Base-by-base conservation (phyloP, 2,888 invertebrate genomes). In the Trilocha varians region DNA sequence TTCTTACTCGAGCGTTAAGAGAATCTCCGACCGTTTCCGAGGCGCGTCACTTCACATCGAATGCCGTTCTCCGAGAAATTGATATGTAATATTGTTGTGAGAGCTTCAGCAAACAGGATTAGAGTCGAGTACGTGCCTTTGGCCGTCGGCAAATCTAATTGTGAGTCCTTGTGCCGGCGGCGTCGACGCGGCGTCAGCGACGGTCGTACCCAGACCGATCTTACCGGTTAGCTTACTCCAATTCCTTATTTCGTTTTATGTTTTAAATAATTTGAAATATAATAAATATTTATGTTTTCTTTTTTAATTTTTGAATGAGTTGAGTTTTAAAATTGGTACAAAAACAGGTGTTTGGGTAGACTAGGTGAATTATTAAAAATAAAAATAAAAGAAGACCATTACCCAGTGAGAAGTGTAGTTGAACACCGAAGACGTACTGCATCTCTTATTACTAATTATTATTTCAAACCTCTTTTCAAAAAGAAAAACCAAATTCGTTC, bases 61-160 rank as follows among this genome's bases (percentile, higher is more conserved):
- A 47, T 40, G 45, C 42, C 47, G 43, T 48, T 47, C 43, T 47
- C 45, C 34, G 44, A 42, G 48, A 50, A 55, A 61, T 59, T 59
- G 55, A 59, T 57, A 60, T 59, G 57, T 68, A 57, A 63, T 60
- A 61, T 65, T 63, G 57, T 59, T 62, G 58, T 54, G 62, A 60
- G 56, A 57, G 57, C 55, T 59, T 50, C 52, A 44, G 40, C 57
- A 65, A 70, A 70, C 61, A 64, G 57, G 66, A 70, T 70, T 69
- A 70, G 54, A 52, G 53, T 13, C 37, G 54, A 47, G 43, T 52
- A 67, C 64, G 62, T 64, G 65, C 57, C 57, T 56, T 51, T 52
- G 60, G 58, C 55, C 55, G 54, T 44, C 52, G 41, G 54, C 53
- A 65, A 67, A 70, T 69, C 65, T 63, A 67, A 70, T 70, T 65